Base-by-base conservation (phyloP, 2,888 invertebrate genomes). In the Blomia tropicalis region DNA sequence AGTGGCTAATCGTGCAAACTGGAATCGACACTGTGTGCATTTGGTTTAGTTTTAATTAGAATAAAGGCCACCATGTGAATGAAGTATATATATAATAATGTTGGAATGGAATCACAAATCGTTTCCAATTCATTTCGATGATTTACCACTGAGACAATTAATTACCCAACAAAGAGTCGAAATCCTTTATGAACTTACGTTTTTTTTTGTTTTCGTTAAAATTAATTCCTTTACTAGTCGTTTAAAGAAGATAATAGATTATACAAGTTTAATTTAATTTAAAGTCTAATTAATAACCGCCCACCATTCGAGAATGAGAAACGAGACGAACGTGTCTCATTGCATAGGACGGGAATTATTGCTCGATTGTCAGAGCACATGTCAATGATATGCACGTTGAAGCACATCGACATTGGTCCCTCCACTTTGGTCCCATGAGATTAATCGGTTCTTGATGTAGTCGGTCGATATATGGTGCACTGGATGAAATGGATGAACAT, bases 241-340 rank as follows among this genome's bases (percentile, higher is more conserved):
- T 47, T 19, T 47, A 7, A 47, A 19, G 11, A 7, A 47, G 7
- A 11, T 19, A 22, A 14, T 47, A n/a, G 7, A 14, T 22, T 14
- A 47, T 19, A 11, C 51, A 14, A 47, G 51, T 47, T 47, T 25
- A 47, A 47, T 47, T 47, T 47, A 47, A 47, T 47, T 47, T 47
- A 47, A 47, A 47, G 22, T 25, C 51, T 14, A 47, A 47, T 47
- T 47, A 47, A 47, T 47, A 11, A 47, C n/a, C n/a, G n/a, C n/a
- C n/a, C n/a, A n/a, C n/a, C n/a, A n/a, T n/a, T n/a, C n/a, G n/a
- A n/a, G n/a, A n/a, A n/a, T n/a, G n/a, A n/a, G n/a, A n/a, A n/a
- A n/a, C n/a, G n/a, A n/a, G n/a, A n/a, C n/a, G n/a, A n/a, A n/a
- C n/a, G n/a, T n/a, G n/a, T n/a, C n/a, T n/a, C n/a, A n/a, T n/a